Evolutionary conservation across 2,888 invertebrate genomes (phyloP).

Genomic region (Brenthis daphne): DNA sequence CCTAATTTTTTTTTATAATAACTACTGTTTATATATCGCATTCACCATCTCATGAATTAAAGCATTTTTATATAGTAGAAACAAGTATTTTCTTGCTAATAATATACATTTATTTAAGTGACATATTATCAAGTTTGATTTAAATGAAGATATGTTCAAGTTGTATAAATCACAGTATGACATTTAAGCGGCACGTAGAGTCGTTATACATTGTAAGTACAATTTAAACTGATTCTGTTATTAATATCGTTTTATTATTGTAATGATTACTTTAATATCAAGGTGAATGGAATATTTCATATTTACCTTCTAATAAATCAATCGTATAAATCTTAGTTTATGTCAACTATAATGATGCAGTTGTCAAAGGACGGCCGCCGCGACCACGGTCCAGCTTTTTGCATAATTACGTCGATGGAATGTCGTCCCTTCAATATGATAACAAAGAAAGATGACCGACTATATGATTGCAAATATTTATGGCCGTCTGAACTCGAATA

Average conservation of each 20-base stretch:
- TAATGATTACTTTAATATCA: conserved; percentile 41
- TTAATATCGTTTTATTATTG: conserved; percentile 41
- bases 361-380: conserved; percentile 76
- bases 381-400: conserved; percentile 77
- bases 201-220: conserved; percentile 26
- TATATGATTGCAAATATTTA: conserved; percentile 70
- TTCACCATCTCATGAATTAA: not conserved
- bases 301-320: conserved; percentile 68
- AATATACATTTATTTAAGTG: not conserved
- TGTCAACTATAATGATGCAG: conserved; percentile 78
- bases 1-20: conserved; percentile 37
- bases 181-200: conserved; percentile 32
- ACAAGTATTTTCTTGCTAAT: too few species aligned
- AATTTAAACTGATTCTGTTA: conserved; percentile 30
- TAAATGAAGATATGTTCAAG: not conserved
- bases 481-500: conserved; percentile 49
- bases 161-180: conserved; percentile 20
- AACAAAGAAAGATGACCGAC: conserved; percentile 79
- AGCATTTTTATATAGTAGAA: not conserved
- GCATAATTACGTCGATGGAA: conserved; percentile 78
- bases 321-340: conserved; percentile 76
- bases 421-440: conserved; percentile 76
- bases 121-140: not conserved
- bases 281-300: conserved; percentile 57
- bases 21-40: not conserved